Evolutionary conservation across 2,888 invertebrate genomes (phyloP).

Genomic region (Drosophila maculinotata): DNA sequence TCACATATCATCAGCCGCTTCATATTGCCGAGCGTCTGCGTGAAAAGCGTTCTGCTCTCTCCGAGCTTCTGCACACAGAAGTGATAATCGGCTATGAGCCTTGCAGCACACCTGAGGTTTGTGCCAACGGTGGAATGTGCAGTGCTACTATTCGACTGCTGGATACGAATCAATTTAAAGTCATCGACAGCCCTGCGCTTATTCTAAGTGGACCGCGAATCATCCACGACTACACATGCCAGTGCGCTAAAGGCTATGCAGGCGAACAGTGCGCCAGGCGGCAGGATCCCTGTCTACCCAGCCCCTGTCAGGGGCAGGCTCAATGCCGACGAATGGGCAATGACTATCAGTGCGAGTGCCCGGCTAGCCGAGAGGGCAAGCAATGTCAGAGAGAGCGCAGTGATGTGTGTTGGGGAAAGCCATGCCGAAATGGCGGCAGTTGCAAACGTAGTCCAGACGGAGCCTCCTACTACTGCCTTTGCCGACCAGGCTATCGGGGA

Average conservation of each 20-base stretch:
- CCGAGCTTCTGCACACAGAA: slow-evolving; percentile 87
- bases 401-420: slow-evolving; percentile 93
- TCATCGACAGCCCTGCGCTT: slow-evolving; percentile 92
- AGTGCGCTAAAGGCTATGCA: slow-evolving; percentile 93
- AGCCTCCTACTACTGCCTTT: slow-evolving; percentile 95
- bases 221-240: slow-evolving; percentile 91
- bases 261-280: slow-evolving; percentile 93
- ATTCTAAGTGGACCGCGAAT: slow-evolving; percentile 94
- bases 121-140: slow-evolving; percentile 92
- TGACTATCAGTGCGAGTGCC: slow-evolving; percentile 94
- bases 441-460: slow-evolving; percentile 95
- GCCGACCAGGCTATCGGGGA: slow-evolving; percentile 95
- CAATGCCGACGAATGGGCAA: slow-evolving; percentile 93
- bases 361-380: slow-evolving; percentile 91
- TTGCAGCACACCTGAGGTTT: slow-evolving; percentile 88
- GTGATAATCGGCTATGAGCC: slow-evolving; percentile 91
- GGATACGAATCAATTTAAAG: slow-evolving; percentile 86
- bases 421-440: slow-evolving; percentile 96
- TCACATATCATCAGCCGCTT: slow-evolving; percentile 88
- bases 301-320: slow-evolving; percentile 94
- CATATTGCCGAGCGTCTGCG: slow-evolving; percentile 88
- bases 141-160: slow-evolving; percentile 90
- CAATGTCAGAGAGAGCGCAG: slow-evolving; percentile 93
- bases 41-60: slow-evolving; percentile 88
- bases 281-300: slow-evolving; percentile 95